Percentiles rank a stretch among this genome's conserved stretches.
These are phyloP conservation scores for Sepioteuthis lessoniana DNA, from an alignment of 2,888 invertebrate genomes.

Conservation along the genomic window DNA sequence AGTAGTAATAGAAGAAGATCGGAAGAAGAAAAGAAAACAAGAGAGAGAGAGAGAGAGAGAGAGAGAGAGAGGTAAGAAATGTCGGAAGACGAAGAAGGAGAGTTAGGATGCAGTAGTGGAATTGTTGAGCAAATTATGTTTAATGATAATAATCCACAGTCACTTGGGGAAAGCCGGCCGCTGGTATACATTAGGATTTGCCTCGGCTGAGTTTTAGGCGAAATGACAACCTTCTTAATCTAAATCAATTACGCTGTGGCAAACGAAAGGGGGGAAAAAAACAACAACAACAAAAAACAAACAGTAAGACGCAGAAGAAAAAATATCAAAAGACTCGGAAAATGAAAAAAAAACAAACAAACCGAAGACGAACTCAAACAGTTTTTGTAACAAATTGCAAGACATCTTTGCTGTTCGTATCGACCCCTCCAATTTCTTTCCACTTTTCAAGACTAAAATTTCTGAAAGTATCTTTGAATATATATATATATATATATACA, in stretches of 20 bases:
- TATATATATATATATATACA: too few relatives aligned
- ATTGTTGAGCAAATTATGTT: not conserved
- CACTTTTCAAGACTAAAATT: too few relatives aligned
- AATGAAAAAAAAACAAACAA: not conserved
- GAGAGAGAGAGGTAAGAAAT: not conserved
- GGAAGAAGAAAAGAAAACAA: not conserved
- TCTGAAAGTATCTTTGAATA: too few relatives aligned
- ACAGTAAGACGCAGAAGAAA: too few relatives aligned
- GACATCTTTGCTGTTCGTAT: not conserved
- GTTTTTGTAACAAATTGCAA: not conserved
- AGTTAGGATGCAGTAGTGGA: too few relatives aligned
- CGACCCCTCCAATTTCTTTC: not conserved
- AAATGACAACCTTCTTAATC: not conserved
- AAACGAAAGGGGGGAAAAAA: not conserved
- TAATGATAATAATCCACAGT: not conserved
- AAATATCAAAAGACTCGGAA: not conserved
- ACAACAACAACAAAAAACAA: not conserved
- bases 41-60: not conserved
- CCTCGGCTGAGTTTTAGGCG: not conserved
- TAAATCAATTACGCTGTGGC: not conserved
- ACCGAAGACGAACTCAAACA: not conserved
- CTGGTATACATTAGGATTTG: not conserved
- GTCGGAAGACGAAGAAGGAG: not conserved
- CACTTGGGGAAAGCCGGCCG: not conserved
- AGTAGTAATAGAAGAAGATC: not conserved